A percentile compares a stretch with the other conserved stretches of the same genome.
These are phyloP conservation scores for Cephalophus harveyi DNA, from an alignment of 2,113 vertebrate genomes.

Conservation along the genomic window DNA sequence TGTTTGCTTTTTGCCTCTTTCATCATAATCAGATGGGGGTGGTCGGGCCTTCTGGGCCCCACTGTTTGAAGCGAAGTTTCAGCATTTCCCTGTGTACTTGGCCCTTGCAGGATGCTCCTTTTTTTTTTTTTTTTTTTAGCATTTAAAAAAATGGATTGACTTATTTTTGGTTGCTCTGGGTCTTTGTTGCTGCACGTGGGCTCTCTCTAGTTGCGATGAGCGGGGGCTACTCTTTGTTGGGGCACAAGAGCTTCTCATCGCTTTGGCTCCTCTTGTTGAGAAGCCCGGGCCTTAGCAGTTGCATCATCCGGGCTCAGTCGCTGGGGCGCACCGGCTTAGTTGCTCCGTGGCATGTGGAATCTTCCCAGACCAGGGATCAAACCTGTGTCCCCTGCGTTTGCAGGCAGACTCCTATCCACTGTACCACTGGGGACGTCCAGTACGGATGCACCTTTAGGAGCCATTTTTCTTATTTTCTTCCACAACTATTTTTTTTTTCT, in stretches of 20 bases:
- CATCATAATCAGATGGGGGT: background rate
- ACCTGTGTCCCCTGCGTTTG: background rate
- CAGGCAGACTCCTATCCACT: background rate
- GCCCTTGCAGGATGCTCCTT: background rate
- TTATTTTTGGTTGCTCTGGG: background rate
- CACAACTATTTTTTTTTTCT: background rate
- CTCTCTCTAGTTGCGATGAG: background rate
- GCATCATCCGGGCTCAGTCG: background rate
- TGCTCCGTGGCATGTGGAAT: background rate
- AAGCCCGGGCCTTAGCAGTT: background rate
- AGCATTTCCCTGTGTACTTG: fast-evolving
- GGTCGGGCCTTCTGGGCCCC: background rate
- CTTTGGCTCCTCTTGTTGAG: background rate
- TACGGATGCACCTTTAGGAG: fast-evolving
- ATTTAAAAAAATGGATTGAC: background rate
- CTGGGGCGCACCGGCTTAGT: fast-evolving
- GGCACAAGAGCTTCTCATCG: background rate
- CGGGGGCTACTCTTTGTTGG: fast-evolving
- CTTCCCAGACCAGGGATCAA: background rate
- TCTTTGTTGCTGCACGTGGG: background rate
- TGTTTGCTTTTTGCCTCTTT: background rate
- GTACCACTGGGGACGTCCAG: background rate
- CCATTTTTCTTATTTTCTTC: background rate
- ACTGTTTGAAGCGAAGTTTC: fast-evolving
- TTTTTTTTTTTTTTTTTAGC: background rate